Evolutionary conservation across 2,888 invertebrate genomes (phyloP).

Genomic region (Noctua janthina): DNA sequence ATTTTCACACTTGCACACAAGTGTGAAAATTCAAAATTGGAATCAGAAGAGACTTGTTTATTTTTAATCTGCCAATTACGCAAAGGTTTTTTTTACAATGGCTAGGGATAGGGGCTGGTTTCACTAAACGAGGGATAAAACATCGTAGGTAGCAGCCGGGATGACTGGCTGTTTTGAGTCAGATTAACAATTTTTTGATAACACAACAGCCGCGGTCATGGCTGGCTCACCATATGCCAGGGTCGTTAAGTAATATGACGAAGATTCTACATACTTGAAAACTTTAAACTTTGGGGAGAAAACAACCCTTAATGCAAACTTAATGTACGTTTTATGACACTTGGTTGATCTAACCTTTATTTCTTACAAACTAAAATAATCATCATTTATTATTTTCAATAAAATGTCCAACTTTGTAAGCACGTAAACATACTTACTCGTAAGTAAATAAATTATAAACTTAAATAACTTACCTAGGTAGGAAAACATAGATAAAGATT

Average conservation of each 20-base stretch:
- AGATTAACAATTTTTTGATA: slow-evolving; percentile 83
- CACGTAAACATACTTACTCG: neutral
- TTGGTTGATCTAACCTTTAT: neutral
- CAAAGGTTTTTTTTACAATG: slow-evolving; percentile 21
- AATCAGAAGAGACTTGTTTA: slow-evolving; percentile 44
- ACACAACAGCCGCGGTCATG: slow-evolving; percentile 69
- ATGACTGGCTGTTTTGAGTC: slow-evolving; percentile 86
- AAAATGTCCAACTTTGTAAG: neutral
- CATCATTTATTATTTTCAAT: neutral
- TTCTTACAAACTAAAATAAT: neutral
- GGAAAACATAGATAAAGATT: neutral
- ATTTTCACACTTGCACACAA: slow-evolving; percentile 4
- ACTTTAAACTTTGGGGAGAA: slow-evolving; percentile 26
- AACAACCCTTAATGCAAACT: slow-evolving; percentile 32
- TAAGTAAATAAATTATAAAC: neutral
- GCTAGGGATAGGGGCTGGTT: slow-evolving; percentile 39
- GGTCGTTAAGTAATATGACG: slow-evolving; percentile 72
- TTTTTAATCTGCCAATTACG: slow-evolving; percentile 45
- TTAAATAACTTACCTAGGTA: neutral
- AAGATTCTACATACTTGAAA: slow-evolving; percentile 35
- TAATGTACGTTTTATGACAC: slow-evolving; percentile 28
- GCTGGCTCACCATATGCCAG: slow-evolving; percentile 79
- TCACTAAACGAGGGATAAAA: slow-evolving; percentile 54
- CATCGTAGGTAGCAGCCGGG: slow-evolving; percentile 77
- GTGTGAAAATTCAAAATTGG: slow-evolving; percentile 58